Base-by-base conservation (phyloP, 2,888 invertebrate species). In the Mythimna albipuncta region DNA sequence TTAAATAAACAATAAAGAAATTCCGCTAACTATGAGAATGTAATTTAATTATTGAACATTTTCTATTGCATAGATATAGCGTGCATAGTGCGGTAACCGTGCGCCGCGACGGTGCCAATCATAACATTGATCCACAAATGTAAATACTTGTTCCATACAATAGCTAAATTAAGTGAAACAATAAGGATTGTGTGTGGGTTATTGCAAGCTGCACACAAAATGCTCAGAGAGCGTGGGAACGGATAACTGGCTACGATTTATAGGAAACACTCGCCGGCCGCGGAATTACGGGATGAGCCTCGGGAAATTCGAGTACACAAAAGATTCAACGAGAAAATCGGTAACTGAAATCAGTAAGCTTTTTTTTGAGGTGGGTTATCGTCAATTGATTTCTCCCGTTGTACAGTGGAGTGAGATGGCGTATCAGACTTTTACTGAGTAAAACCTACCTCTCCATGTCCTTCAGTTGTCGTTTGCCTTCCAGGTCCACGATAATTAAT, bases 161-260 rank as follows among this genome's bases (percentile, higher is more conserved):
- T 96, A 94, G 95, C 92, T 92, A 93, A 95, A 95, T 94, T 94
- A 93, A 93, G 92, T 93, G 94, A 93, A 95, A 96, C 96, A 96
- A 96, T 95, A 95, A 93, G 94, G 95, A 93, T 94, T 94, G 95
- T 95, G 92, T 94, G 92, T 91, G 91, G 93, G 93, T 92, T 94
- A 93, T 93, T 92, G 92, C 90, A 92, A 90, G 91, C 90, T 92
- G 90, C 91, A 93, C 91, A 94, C 94, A 93, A 93, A 94, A 93
- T 92, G 91, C 89, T 90, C 89, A 84, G 84, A 90, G 91, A 94
- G 90, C 96, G 96, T 96, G 96, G 93, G 96, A 96, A 96, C 92
- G 91, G 88, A 89, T 91, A 89, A 87, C 89, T 90, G 85, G 82
- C 89, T 87, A 90, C 89, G 92, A 92, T 93, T 89, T 92, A 93